These are phyloP conservation scores for Leucozona laternaria DNA, from an alignment of 2,888 invertebrate genomes.

Conservation along the genomic window DNA sequence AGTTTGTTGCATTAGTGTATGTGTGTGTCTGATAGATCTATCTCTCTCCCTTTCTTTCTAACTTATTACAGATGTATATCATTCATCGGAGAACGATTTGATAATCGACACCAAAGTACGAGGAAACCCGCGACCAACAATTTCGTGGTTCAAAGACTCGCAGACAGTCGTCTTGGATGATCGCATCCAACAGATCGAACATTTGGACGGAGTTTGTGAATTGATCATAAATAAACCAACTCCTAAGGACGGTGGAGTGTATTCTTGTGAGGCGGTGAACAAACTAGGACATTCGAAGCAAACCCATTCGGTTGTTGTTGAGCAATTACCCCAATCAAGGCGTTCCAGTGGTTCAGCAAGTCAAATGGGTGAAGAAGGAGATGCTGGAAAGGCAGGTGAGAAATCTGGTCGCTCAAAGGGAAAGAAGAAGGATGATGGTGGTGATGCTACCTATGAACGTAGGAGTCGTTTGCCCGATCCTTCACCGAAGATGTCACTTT, in stretches of 20 bases:
- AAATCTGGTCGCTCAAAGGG: constrained; percentile 77
- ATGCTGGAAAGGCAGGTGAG: constrained; percentile 62
- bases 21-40: constrained; percentile 12
- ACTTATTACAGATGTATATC: constrained; percentile 87
- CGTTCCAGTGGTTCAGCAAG: constrained; percentile 80
- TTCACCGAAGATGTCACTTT: constrained; percentile 84
- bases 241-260: constrained; percentile 85
- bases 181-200: constrained; percentile 87
- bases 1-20: constrained; percentile 76
- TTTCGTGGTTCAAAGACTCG: constrained; percentile 91
- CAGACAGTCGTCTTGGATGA: constrained; percentile 85
- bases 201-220: constrained; percentile 91
- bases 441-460: constrained; percentile 85
- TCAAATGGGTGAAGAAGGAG: constrained; percentile 77
- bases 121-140: constrained; percentile 88
- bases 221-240: constrained; percentile 88
- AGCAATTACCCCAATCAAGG: constrained; percentile 81
- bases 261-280: constrained; percentile 87
- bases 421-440: constrained; percentile 77
- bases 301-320: constrained; percentile 87
- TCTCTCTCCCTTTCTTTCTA: constrained; percentile 40
- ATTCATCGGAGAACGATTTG: constrained; percentile 89
- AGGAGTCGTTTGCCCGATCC: constrained; percentile 82
- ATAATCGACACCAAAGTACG: constrained; percentile 92
- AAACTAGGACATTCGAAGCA: constrained; percentile 90